Percentiles rank a stretch among this genome's conserved stretches.
Conservation (phyloP, 2,888 invertebrate species). For the Pollenia angustigena region DNA sequence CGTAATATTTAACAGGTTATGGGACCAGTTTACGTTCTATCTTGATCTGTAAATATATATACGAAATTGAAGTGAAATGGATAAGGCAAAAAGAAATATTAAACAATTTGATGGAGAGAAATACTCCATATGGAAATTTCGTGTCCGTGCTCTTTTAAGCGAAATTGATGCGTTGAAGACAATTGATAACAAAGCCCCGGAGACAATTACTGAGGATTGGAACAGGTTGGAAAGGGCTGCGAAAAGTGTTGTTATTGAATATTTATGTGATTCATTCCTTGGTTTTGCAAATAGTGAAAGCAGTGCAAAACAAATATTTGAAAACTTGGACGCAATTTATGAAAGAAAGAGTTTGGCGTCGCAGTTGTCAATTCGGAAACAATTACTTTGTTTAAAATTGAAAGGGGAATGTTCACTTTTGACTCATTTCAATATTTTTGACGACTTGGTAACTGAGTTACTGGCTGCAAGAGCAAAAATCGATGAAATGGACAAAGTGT, state of each 20-base stretch:
- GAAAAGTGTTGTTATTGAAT: slow-evolving; percentile 66
- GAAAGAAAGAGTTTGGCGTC: slow-evolving; percentile 69
- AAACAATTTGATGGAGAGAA: slow-evolving; percentile 42
- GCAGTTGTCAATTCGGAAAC: slow-evolving; percentile 64
- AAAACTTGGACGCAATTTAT: slow-evolving; percentile 64
- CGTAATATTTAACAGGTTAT: no score
- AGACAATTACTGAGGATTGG: slow-evolving; percentile 51
- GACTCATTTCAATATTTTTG: slow-evolving; percentile 70
- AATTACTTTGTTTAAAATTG: slow-evolving; percentile 63
- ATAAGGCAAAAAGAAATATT: slow-evolving; percentile 48
- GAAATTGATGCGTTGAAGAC: slow-evolving; percentile 54
- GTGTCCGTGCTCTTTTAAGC: slow-evolving; percentile 51
- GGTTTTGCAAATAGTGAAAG: slow-evolving; percentile 59
- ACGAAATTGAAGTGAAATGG: no score
- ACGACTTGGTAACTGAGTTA: slow-evolving; percentile 69
- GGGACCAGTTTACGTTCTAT: no score
- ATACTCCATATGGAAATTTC: slow-evolving; percentile 65
- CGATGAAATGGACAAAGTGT: slow-evolving; percentile 69
- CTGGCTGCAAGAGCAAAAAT: slow-evolving; percentile 66
- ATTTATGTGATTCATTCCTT: slow-evolving; percentile 68
- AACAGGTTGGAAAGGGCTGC: slow-evolving; percentile 56
- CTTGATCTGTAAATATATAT: no score
- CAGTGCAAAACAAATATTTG: slow-evolving; percentile 67
- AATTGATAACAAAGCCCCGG: slow-evolving; percentile 45
- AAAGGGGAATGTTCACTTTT: slow-evolving; percentile 56